Evolutionary conservation across 2,888 invertebrate species (phyloP), one percentile per base, ranked within the genome.

Genomic region (Nomada flava): DNA sequence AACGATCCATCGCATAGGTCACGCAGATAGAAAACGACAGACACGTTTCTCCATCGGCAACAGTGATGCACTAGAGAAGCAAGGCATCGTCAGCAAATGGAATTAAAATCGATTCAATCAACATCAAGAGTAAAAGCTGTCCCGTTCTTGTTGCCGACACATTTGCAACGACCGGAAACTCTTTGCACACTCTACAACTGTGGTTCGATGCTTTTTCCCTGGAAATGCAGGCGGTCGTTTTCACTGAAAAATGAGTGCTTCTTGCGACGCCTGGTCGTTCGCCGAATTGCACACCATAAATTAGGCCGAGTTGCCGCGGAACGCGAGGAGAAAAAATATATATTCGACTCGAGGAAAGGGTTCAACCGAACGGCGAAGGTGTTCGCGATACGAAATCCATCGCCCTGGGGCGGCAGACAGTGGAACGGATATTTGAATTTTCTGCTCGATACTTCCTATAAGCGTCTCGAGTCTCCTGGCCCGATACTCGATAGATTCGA

Each of bases 201-300:
- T 47, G 63, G 52, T 73, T 70, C 60, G 60, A 36, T 84, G 77
- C 77, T 86, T 85, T 85, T 83, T 81, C 76, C 59, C 29, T 13
- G 44, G 50, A 26, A 64, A 79, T 36, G 79, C 74, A 79, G 88
- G 84, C 78, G 88, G 79, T 82, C 88, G 86, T 86, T 88, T 75
- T 78, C 87, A 65, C 77, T 88, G 89, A 91, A 90, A 91, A 90
- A 91, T 89, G 88, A 86, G 82, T 76, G 79, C 79, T 90, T 90
- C 87, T 88, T 89, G 85, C 84, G 67, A 47, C 78, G 63, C 65
- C 65, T 59, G 67, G 68, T 76, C 81, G 77, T 82, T 86, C 82
- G 84, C 82, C 80, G 86, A 89, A 87, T 86, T 88, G 86, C 87
- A 76, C 75, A 71, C 80, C 86, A 85, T 90, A 89, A 90, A 90